Base-by-base conservation (phyloP, 2,888 invertebrate genomes). In the Pycnomerus fuliginosus region DNA sequence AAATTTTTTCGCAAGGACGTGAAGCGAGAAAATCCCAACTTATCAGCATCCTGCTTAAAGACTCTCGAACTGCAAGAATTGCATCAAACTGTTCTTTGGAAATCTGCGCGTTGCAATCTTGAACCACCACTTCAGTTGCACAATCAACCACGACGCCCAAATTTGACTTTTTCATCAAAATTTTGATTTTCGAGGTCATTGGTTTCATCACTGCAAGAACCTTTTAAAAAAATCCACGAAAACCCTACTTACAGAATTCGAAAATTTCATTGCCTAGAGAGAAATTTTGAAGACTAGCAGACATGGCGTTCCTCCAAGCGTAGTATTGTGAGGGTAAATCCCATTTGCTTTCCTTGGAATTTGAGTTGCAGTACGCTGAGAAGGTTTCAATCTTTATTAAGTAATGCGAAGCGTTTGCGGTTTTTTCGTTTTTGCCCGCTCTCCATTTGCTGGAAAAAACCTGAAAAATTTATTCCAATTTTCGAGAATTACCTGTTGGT, bases 261-360 rank as follows among this genome's bases (percentile, higher is more conserved):
- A 90, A 87, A 47, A 85, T 83, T 65, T 87, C 84, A 48, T 82
- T 80, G 62, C 85, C 84, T 74, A 88, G 84, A 11, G 83, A 82
- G 67, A 88, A 88, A 55, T 85, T 86, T 59, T 87, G 81, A 4
- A 90, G 71, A 1, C 88, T 86, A 33, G 79, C 80, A 11, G 84
- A 77, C 85, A 90, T 85, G 33, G 83, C 78, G 55, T 83, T 84
- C 62, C 87, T 84, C 87, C 88, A 87, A 64, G 80, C 76, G 51
- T 81, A 83, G 58, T 78, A 84, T 67, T 80, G 77, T 70, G 64
- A 77, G 71, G 56, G 76, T 64, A 64, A 77, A 74, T 52, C 79
- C 80, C 64, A 83, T 61, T 15, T 75, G 72, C 4, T 75, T 73
- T 29, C 75, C 74, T 17, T 75, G 10, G 56, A 58, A n/a, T 61